These are phyloP conservation scores for Ptychadena robeensis DNA, from an alignment of 2,797 vertebrate species.

Conservation along the genomic window DNA sequence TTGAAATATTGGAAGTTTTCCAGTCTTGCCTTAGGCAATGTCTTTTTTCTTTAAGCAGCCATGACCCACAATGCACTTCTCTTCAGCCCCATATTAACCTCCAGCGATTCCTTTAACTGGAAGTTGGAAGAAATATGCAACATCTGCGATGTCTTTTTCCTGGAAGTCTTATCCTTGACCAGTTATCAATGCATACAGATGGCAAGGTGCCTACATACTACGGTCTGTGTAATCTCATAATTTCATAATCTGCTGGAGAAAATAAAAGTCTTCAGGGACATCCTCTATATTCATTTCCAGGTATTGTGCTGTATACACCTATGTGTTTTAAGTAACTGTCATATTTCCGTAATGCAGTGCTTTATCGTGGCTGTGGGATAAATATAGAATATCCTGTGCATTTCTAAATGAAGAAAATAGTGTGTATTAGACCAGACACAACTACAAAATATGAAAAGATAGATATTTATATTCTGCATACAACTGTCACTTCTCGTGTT, in stretches of 20 bases:
- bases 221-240: neutral
- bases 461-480: neutral
- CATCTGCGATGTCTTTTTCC: too few species aligned
- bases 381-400: conserved; percentile 1
- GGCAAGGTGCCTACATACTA: neutral
- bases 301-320: conserved; percentile 2
- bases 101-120: too few species aligned
- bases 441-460: too few species aligned
- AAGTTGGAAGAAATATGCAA: too few species aligned
- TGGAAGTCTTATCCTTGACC: neutral
- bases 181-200: neutral
- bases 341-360: neutral
- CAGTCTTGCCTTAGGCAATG: too few species aligned
- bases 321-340: neutral
- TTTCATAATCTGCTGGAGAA: neutral
- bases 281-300: neutral
- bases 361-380: neutral
- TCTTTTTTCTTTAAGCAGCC: neutral
- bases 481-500: neutral
- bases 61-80: neutral
- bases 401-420: neutral
- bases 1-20: too few species aligned
- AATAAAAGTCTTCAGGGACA: conserved; percentile 8
- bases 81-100: too few species aligned
- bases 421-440: neutral